Evolutionary conservation across 2,113 vertebrate species (phyloP).

Genomic region (Ceuthmochares aereus): DNA sequence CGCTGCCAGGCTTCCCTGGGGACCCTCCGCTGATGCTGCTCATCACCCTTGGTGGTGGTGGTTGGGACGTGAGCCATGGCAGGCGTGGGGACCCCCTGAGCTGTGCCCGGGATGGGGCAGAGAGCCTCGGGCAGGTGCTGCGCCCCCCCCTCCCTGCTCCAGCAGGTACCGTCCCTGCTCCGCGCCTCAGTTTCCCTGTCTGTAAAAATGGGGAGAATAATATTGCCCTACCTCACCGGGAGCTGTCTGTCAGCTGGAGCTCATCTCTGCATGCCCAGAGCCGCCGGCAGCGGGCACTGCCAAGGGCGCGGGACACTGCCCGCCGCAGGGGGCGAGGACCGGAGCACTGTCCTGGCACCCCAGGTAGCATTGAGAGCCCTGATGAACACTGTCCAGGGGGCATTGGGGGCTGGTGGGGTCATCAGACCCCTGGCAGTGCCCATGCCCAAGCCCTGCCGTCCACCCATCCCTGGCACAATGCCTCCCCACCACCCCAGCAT

Average conservation of each 20-base stretch:
- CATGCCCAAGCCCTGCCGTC: not conserved
- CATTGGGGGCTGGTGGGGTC: not conserved
- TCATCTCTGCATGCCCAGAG: not conserved
- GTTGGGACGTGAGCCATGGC: not conserved
- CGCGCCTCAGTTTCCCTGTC: conserved; percentile 8
- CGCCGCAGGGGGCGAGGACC: fast-evolving
- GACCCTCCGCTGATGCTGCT: not conserved
- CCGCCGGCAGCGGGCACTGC: not conserved
- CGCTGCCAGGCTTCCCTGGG: not conserved
- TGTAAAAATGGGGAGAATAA: conserved; percentile 44
- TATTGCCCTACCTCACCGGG: conserved; percentile 50
- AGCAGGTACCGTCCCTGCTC: not conserved
- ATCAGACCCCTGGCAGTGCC: not conserved
- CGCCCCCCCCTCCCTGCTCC: not conserved
- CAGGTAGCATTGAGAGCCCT: not conserved
- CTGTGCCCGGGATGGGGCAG: not conserved
- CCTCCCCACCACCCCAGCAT: not conserved
- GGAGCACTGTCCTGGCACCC: not conserved
- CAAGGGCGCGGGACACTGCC: not conserved
- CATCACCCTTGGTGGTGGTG: not conserved
- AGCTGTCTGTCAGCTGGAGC: conserved; percentile 7
- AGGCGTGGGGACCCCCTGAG: not conserved
- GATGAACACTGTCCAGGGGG: not conserved
- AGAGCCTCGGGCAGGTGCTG: not conserved
- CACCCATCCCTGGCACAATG: fast-evolving